Evolutionary conservation across 2,797 vertebrate genomes (phyloP).

Genomic region (Enteromius unitaeniatus): DNA sequence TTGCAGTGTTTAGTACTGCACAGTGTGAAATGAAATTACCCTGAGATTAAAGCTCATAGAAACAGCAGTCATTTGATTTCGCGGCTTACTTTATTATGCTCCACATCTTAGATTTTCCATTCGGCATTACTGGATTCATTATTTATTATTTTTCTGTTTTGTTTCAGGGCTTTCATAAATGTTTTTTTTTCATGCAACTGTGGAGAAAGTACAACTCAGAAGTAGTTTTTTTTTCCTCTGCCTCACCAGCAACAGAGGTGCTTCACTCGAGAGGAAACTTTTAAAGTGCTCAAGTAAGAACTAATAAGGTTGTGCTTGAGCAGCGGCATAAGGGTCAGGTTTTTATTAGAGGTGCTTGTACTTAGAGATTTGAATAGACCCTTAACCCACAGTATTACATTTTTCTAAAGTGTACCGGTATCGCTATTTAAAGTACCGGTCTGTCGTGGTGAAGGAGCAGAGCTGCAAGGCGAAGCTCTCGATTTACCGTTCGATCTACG

Average conservation of each 20-base stretch:
- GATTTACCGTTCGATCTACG: no score
- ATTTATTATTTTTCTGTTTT: slow-evolving; percentile 22
- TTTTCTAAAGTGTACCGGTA: background rate
- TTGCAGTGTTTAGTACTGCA: background rate
- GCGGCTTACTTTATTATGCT: slow-evolving; percentile 38
- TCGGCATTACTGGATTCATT: background rate
- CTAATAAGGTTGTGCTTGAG: slow-evolving; percentile 14
- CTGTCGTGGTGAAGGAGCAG: no score
- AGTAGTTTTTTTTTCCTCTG: background rate
- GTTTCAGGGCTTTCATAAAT: slow-evolving; percentile 34
- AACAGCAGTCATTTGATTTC: slow-evolving; percentile 37
- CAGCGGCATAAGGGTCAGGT: background rate
- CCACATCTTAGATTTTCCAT: slow-evolving; percentile 8
- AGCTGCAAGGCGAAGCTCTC: no score
- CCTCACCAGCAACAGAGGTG: background rate
- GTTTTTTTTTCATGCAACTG: slow-evolving; percentile 3
- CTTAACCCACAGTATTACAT: background rate
- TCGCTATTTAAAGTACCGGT: no score
- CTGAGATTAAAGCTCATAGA: slow-evolving; percentile 33
- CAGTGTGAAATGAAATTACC: slow-evolving; percentile 37
- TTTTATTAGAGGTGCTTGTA: background rate
- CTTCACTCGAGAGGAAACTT: slow-evolving; percentile 7
- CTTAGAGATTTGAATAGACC: background rate
- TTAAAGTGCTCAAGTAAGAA: slow-evolving; percentile 10
- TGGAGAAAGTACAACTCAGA: slow-evolving; percentile 1